These are phyloP conservation scores for Coregonus suidteri DNA, from an alignment of 2,797 vertebrate species.

Conservation along the genomic window DNA sequence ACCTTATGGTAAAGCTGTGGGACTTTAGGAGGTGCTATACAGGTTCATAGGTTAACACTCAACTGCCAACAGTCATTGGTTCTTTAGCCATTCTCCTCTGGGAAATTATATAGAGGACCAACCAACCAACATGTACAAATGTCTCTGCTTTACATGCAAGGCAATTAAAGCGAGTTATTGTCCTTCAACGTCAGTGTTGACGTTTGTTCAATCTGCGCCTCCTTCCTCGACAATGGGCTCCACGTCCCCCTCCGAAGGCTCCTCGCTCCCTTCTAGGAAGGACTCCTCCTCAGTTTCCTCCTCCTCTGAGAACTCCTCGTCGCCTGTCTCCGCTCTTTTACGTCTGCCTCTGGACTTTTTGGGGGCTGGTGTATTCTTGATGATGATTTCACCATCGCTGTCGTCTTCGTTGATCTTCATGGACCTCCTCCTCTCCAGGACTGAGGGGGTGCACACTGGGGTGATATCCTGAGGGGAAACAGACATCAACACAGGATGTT, in stretches of 20 bases:
- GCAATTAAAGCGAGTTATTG: slow-evolving; percentile 8
- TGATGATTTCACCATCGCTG: slow-evolving; percentile 78
- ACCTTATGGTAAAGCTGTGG: background rate
- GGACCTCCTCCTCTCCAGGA: slow-evolving; percentile 84
- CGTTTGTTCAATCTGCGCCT: slow-evolving; percentile 43
- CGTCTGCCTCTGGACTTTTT: slow-evolving; percentile 34
- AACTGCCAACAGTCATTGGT: background rate
- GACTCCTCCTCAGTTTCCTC: slow-evolving; percentile 21
- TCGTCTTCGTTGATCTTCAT: slow-evolving; percentile 55
- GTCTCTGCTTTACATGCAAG: slow-evolving; percentile 22
- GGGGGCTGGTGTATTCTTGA: slow-evolving; percentile 66
- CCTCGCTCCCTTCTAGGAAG: background rate
- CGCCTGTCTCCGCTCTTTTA: slow-evolving; percentile 43
- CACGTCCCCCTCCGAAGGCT: slow-evolving; percentile 4
- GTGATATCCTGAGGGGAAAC: slow-evolving; percentile 75
- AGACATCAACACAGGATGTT: background rate
- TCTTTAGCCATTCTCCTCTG: background rate
- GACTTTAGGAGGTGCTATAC: background rate
- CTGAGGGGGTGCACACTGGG: slow-evolving; percentile 85
- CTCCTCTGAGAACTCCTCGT: slow-evolving; percentile 29
- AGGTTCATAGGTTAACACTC: background rate
- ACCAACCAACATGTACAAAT: slow-evolving; percentile 3
- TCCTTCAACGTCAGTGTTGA: slow-evolving; percentile 21
- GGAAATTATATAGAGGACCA: background rate
- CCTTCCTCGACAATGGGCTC: slow-evolving; percentile 14